Base-by-base conservation (phyloP, 2,888 invertebrate species). In the Terebella lapidaria region DNA sequence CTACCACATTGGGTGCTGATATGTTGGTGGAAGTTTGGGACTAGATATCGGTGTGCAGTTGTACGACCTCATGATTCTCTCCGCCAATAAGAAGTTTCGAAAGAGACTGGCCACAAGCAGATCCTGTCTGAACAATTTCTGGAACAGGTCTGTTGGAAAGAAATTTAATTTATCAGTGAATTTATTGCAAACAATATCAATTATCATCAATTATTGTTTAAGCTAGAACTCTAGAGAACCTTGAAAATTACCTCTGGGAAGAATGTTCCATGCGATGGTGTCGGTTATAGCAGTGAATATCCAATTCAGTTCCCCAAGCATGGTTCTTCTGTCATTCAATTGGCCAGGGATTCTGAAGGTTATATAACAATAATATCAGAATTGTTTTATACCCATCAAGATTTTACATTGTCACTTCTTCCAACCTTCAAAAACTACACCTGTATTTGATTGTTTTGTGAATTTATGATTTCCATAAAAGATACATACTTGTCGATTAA, bases 221-320 rank as follows among this genome's bases (percentile, higher is more conserved):
- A n/a, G n/a, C n/a, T n/a, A n/a, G n/a, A n/a, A n/a, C n/a, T n/a
- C n/a, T n/a, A n/a, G n/a, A n/a, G n/a, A n/a, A n/a, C n/a, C n/a
- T n/a, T n/a, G n/a, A n/a, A n/a, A n/a, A n/a, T n/a, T n/a, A 87
- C 88, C 88, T 84, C 91, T 86, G 2, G 95, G 93, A 72, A 99
- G 84, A 47, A 91, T 91, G 79, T 95, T 95, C 97, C 97, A 99
- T 0, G 99, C 99, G 76, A 99, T 97, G 10, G 99, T 99, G 81
- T 99, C 99, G 0, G 99, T 99, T 71, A 99, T 95, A 51, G 99
- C 97, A 1, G 99, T 99, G 83, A 99, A 99, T 78, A 99, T 96
- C 99, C 99, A 99, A 84, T 99, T 99, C 62, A 99, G 84, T 83
- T 99, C 97, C 54, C 99, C 99, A 68, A 97, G 85, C 92, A 97